Conservation (phyloP, 1,140 invertebrate genomes). For the Lepidurus arcticus region DNA sequence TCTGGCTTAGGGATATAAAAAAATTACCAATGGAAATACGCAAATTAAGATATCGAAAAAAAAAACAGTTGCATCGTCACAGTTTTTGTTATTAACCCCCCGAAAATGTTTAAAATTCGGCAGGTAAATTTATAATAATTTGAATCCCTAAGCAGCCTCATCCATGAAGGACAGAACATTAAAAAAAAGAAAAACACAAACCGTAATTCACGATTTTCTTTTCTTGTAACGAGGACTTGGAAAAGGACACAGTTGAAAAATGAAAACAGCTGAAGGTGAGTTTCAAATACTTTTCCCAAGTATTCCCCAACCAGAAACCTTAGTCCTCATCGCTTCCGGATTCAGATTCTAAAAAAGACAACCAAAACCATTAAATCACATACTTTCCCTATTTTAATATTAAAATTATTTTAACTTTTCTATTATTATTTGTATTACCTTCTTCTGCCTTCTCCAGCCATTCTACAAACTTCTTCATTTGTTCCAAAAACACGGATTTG, state of each 20-base stretch:
- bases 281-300: conserved; percentile 19
- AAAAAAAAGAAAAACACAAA: not conserved
- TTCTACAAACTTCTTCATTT: conserved; percentile 95
- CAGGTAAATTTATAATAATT: not conserved
- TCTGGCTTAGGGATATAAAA: not conserved
- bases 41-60: not conserved
- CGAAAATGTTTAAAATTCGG: not conserved
- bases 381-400: conserved; percentile 47
- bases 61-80: not conserved
- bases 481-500: conserved; percentile 92
- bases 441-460: conserved; percentile 96
- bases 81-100: not conserved
- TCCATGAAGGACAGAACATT: not conserved
- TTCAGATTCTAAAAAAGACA: conserved; percentile 38
- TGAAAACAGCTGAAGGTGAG: conserved; percentile 23
- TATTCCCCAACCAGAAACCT: conserved; percentile 23
- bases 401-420: conserved; percentile 31
- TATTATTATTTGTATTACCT: conserved; percentile 46
- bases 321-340: conserved; percentile 39
- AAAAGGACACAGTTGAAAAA: conserved; percentile 17
- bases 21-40: not conserved
- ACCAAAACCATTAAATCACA: conserved; percentile 40
- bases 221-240: conserved; percentile 14
- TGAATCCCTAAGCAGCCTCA: not conserved
- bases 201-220: conserved; percentile 11